These are phyloP conservation scores for Columbina picui DNA, from an alignment of 2,113 vertebrate species.

Conservation along the genomic window DNA sequence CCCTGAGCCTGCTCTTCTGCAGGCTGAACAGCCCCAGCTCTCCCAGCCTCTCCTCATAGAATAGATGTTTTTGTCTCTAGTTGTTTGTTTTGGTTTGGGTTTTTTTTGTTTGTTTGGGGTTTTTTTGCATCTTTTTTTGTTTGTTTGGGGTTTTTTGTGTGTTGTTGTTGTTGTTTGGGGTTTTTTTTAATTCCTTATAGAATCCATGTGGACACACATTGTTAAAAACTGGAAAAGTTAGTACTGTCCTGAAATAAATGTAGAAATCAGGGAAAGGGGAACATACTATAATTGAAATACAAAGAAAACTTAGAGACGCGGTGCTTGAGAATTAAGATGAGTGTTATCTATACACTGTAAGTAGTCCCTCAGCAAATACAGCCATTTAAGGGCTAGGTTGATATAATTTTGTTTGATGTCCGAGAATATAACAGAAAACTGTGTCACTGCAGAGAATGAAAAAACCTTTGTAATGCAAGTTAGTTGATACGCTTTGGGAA, in stretches of 20 bases:
- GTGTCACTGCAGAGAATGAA: neutral
- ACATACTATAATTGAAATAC: neutral
- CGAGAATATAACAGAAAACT: neutral
- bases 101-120: neutral
- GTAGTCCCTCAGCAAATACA: neutral
- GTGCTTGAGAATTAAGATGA: neutral
- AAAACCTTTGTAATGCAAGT: neutral
- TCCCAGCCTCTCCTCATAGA: neutral
- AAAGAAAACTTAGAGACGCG: neutral
- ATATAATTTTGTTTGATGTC: neutral
- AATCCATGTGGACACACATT: rapidly evolving
- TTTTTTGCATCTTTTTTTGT: too few relatives aligned
- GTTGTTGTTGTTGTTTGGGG: too few relatives aligned
- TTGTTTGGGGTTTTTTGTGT: neutral
- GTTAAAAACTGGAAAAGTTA: neutral
- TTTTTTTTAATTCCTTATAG: neutral
- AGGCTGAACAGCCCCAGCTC: neutral
- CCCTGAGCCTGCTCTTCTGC: neutral
- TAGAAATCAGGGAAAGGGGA: neutral
- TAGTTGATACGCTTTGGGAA: neutral
- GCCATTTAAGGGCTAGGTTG: neutral
- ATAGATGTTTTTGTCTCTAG: neutral
- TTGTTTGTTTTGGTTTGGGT: neutral
- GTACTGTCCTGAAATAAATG: neutral
- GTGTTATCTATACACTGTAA: neutral